These are phyloP conservation scores for Drosophila willistoni DNA, from an alignment of 1,140 invertebrate species.

Conservation along the genomic window DNA sequence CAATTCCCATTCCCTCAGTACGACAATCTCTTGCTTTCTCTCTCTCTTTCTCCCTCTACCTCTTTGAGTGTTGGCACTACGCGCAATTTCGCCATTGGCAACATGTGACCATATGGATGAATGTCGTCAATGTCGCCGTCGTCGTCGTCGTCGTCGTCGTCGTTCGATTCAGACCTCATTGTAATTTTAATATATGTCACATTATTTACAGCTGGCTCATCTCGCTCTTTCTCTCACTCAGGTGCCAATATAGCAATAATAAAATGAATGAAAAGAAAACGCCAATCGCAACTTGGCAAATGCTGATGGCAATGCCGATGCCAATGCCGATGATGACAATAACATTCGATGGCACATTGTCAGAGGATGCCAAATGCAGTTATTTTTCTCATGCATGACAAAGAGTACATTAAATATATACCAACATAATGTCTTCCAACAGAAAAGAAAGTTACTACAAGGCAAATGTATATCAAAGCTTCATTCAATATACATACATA, in stretches of 20 bases:
- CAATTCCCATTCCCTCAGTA: constrained; percentile 24
- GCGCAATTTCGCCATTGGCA: constrained; percentile 22
- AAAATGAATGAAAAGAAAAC: constrained; percentile 26
- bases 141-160: constrained; percentile 28
- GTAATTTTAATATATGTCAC: constrained; percentile 53
- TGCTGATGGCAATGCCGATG: constrained; percentile 10
- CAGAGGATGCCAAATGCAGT: constrained; percentile 1
- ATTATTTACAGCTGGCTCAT: constrained; percentile 47
- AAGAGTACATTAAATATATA: neutral
- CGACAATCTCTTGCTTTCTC: neutral
- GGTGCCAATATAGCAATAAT: constrained; percentile 20
- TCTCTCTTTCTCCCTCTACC: neutral
- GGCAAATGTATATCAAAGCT: neutral
- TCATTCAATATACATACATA: too few species aligned
- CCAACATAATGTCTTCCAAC: neutral
- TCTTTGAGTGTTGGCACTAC: constrained; percentile 7
- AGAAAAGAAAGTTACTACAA: neutral
- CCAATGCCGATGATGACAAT: constrained; percentile 8
- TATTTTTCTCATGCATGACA: constrained; percentile 3
- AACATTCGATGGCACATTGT: constrained; percentile 22
- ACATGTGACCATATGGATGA: neutral
- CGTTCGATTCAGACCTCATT: constrained; percentile 23
- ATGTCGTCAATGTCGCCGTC: neutral
- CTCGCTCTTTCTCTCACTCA: neutral
- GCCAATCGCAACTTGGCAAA: constrained; percentile 7